A percentile compares a stretch with the other conserved stretches of the same genome.
These are phyloP conservation scores for Hippasteria phrygiana DNA, from an alignment of 53 echinoderm and acorn worm genomes.

Conservation along the genomic window DNA sequence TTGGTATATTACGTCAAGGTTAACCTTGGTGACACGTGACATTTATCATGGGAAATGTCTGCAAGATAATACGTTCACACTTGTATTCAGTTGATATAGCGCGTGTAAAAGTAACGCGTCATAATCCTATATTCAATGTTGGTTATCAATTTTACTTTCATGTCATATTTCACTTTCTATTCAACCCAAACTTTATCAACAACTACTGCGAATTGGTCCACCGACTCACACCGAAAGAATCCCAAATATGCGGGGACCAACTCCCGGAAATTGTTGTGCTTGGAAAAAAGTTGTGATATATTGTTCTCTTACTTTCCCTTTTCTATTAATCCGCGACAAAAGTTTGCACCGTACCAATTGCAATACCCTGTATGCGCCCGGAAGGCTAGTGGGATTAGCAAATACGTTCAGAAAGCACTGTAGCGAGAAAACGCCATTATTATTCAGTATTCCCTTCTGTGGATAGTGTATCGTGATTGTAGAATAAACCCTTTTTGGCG, in stretches of 20 bases:
- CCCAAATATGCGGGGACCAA: neutral
- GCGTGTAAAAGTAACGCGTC: no score
- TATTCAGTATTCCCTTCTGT: neutral
- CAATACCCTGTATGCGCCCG: neutral
- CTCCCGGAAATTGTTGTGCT: neutral
- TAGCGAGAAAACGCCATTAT: neutral
- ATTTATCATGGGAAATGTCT: no score
- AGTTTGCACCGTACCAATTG: neutral
- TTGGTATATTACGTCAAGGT: no score
- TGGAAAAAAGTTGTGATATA: no score
- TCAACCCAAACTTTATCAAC: neutral
- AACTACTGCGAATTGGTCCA: neutral
- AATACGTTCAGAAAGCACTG: neutral
- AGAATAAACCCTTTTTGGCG: neutral
- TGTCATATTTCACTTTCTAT: neutral
- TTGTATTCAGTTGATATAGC: no score
- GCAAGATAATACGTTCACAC: no score
- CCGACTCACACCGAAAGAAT: neutral
- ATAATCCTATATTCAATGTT: no score
- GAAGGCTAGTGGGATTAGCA: conserved; percentile 9
- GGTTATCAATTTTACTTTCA: neutral
- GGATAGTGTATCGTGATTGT: neutral
- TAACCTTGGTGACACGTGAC: no score
- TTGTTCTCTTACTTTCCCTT: neutral
- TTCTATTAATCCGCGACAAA: neutral